Evolutionary conservation across 2,797 vertebrate genomes (phyloP), one percentile per base, ranked within the genome.

Genomic region (Acanthurus leucopareius): DNA sequence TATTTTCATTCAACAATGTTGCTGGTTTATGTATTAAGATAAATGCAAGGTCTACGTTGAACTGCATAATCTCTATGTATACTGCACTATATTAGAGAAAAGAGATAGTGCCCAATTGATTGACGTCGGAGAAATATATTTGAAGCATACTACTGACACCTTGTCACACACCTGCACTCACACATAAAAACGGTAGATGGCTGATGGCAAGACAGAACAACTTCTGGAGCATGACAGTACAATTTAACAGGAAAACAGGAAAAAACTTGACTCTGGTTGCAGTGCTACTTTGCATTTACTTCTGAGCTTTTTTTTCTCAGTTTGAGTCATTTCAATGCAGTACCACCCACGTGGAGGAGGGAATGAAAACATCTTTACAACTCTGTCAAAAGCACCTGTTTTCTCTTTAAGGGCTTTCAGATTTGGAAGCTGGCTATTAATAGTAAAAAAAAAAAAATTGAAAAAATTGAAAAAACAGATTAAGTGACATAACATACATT

Each of bases 281-380:
- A 47, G 10, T 14, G 6, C 38, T 48, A 75, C 20, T 82, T 69
- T 77, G 44, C 25, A 48, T 48, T 16, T 56, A 35, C 32, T 35
- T 32, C 13, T 35, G 51, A 40, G 15, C 22, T 42, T 73, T 32
- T n/a, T 42, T 25, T 56, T 20, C n/a, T 57, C 19, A 54, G 19
- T 44, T 73, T 69, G 15, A 75, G 32, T 58, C 32, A 52, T 60
- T 82, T 61, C 14, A 13, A 15, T 10, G 32, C 10, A 53, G 56
- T 54, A 61, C 75, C 79, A 58, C 47, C 56, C 69, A 61, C n/a
- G 38, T 15, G 17, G 7, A 77, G 22, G 32, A 75, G 8, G 11
- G 3, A 68, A 9, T 17, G 7, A 62, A 70, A 47, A 51, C 38
- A 56, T 35, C 7, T 62, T n/a, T 20, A 58, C 62, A 67, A 25